Evolutionary conservation across 2,113 vertebrate genomes (phyloP).

Genomic region (Ramphastos sulfuratus): DNA sequence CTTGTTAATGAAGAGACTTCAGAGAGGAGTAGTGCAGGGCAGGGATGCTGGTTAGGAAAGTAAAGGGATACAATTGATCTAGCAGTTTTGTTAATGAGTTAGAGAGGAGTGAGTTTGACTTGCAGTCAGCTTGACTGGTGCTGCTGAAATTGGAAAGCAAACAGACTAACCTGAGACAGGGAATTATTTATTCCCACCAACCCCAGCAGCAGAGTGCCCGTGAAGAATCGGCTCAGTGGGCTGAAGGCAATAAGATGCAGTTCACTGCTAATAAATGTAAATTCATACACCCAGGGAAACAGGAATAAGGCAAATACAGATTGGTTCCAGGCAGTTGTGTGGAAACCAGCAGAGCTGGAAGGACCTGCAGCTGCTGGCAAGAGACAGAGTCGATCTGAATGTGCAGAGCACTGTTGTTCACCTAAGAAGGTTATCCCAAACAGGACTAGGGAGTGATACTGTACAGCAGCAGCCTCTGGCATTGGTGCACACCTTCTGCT

Average conservation of each 20-base stretch:
- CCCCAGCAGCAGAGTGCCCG: neutral
- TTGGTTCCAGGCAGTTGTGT: conserved; percentile 48
- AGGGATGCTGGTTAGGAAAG: neutral
- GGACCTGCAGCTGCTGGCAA: neutral
- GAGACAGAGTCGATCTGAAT: neutral
- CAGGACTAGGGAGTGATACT: neutral
- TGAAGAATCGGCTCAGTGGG: conserved; percentile 21
- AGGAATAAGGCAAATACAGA: conserved; percentile 29
- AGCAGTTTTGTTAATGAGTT: neutral
- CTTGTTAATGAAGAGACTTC: neutral
- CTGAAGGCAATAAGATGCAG: conserved; percentile 51
- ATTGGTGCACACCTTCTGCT: neutral
- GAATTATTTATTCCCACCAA: conserved; percentile 64
- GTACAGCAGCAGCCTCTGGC: neutral
- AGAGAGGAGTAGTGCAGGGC: neutral
- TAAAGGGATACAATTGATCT: neutral
- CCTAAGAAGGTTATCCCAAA: neutral
- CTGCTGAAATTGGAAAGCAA: neutral
- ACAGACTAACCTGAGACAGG: conserved; percentile 1
- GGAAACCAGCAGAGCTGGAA: conserved; percentile 14
- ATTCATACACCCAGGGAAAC: conserved; percentile 57
- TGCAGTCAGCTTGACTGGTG: neutral
- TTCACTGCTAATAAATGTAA: conserved; percentile 65
- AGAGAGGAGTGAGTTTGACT: neutral
- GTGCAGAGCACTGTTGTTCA: neutral